phyloP scores from a whole-genome alignment of 2,113 vertebrate species.

The Nipponia nippon region DNA sequence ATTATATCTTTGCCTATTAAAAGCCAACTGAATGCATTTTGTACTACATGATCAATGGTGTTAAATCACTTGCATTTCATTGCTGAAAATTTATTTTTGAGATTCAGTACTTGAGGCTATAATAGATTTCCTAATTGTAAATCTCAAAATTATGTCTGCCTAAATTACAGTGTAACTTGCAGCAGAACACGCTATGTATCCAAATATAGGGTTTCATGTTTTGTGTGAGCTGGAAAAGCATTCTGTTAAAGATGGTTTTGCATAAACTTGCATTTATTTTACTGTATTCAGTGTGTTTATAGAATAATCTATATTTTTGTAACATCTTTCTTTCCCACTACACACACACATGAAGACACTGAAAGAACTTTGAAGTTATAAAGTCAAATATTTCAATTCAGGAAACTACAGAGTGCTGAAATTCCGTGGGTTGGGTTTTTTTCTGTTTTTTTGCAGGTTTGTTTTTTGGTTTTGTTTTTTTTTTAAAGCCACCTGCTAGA shows the following conservation, averaged over 20 bases:
- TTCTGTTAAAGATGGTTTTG: constrained; percentile 23
- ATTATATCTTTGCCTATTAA: constrained; percentile 55
- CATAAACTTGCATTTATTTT: constrained; percentile 32
- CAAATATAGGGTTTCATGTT: constrained; percentile 50
- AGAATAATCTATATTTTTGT: constrained; percentile 52
- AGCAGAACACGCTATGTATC: constrained; percentile 18
- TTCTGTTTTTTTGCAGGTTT: not conserved
- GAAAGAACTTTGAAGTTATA: not conserved
- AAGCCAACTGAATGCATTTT: constrained; percentile 43
- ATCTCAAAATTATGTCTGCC: constrained; percentile 51
- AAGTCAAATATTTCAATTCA: not conserved
- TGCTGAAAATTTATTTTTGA: constrained; percentile 54
- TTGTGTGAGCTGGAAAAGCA: not conserved
- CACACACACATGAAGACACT: not conserved
- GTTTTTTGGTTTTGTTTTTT: not conserved
- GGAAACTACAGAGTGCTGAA: not conserved
- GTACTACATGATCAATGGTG: constrained; percentile 35
- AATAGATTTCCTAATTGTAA: constrained; percentile 55
- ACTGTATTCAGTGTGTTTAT: constrained; percentile 15
- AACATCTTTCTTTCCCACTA: not conserved
- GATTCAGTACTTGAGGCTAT: constrained; percentile 36
- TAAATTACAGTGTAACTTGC: constrained; percentile 47
- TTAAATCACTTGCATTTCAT: constrained; percentile 52
- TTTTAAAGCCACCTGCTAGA: not conserved
- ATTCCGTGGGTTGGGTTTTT: not conserved